Percentiles rank a stretch among this genome's conserved stretches.
phyloP scores from a whole-genome alignment of 2,113 vertebrate genomes.

The Pachypanchax playfairii region DNA sequence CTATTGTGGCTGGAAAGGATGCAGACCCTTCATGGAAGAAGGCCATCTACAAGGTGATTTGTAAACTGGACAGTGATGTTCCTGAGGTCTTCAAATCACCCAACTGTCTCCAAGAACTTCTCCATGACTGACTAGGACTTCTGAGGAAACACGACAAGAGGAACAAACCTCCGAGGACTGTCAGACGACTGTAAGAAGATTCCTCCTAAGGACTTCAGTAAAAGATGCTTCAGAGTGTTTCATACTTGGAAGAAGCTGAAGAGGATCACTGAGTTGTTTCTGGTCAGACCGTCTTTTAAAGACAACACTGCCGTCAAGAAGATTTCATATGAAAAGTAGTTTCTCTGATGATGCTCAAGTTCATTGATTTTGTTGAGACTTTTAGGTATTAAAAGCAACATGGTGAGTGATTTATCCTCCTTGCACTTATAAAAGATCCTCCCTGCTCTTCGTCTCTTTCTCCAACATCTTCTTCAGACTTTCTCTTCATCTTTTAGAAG shows the following conservation, averaged over 20 bases:
- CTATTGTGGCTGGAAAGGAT: conserved; percentile 98
- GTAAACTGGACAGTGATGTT: conserved; percentile 98
- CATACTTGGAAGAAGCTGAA: neutral
- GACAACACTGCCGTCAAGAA: conserved; percentile 34
- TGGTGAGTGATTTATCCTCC: conserved; percentile 10
- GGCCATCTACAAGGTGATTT: conserved; percentile 99
- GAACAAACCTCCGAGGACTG: conserved; percentile 14
- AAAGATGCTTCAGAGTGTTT: conserved; percentile 7
- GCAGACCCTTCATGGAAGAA: conserved; percentile 99
- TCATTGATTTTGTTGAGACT: conserved; percentile 34
- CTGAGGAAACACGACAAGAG: neutral
- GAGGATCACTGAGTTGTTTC: conserved; percentile 30
- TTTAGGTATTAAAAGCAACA: conserved; percentile 43
- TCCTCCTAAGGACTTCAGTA: neutral
- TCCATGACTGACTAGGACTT: conserved; percentile 83
- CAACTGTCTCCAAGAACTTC: conserved; percentile 98
- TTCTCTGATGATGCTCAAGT: conserved; percentile 18
- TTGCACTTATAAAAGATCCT: conserved; percentile 51
- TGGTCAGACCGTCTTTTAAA: conserved; percentile 28
- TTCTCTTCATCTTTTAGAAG: conserved; percentile 22
- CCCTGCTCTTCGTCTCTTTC: too few species aligned
- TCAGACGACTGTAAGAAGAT: conserved; percentile 23
- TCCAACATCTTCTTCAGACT: conserved; percentile 20
- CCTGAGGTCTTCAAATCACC: conserved; percentile 98
- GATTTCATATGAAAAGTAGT: conserved; percentile 42